A percentile compares a stretch with the other conserved stretches of the same genome.
Conservation (phyloP, 2,888 invertebrate species). For the Heliothis peltigera region DNA sequence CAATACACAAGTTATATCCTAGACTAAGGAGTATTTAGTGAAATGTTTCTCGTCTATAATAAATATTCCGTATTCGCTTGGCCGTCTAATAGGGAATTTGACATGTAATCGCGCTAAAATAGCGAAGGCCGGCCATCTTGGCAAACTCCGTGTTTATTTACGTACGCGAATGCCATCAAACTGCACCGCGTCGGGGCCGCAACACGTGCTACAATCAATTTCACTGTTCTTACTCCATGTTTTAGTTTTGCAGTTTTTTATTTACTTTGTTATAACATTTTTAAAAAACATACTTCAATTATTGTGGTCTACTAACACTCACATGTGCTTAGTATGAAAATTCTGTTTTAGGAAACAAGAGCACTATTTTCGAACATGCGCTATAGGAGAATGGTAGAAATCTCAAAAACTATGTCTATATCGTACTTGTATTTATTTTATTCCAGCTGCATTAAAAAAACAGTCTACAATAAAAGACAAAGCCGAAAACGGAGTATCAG, state of each 20-base stretch:
- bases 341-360: neutral
- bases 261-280: neutral
- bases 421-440: constrained; percentile 1
- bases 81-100: constrained; percentile 76
- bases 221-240: constrained; percentile 57
- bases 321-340: neutral
- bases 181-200: constrained; percentile 80
- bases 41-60: constrained; percentile 42
- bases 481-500: constrained; percentile 80
- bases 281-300: neutral
- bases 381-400: neutral
- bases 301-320: neutral
- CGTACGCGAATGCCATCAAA: constrained; percentile 86
- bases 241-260: constrained; percentile 34
- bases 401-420: neutral
- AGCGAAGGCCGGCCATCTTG: constrained; percentile 88
- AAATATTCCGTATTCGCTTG: constrained; percentile 67
- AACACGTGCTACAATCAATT: constrained; percentile 83
- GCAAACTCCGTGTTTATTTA: constrained; percentile 88
- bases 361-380: no score
- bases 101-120: constrained; percentile 81
- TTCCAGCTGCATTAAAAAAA: constrained; percentile 85
- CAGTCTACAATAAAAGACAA: constrained; percentile 85
- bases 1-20: constrained; percentile 24
- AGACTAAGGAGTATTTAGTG: constrained; percentile 34